These are phyloP conservation scores for Temnothorax curvispinosus DNA, from an alignment of 1,140 invertebrate species.

Conservation along the genomic window DNA sequence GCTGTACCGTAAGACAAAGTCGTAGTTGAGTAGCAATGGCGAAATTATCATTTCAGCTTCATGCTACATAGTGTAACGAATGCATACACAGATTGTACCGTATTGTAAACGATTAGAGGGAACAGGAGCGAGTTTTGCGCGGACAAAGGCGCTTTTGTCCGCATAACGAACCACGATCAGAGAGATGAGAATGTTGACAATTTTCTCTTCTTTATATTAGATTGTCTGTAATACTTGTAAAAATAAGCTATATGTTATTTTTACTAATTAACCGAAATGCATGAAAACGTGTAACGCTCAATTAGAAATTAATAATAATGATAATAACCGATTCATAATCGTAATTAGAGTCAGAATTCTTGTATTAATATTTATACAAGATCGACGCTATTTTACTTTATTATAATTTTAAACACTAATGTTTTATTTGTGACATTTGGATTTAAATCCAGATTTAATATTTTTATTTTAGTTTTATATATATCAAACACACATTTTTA, in stretches of 20 bases:
- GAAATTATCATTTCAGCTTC: slow-evolving; percentile 65
- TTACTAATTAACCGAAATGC: background rate
- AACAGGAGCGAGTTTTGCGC: background rate
- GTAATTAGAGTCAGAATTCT: background rate
- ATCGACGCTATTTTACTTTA: background rate
- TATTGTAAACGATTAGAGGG: slow-evolving; percentile 47
- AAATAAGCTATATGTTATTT: background rate
- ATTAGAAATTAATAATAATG: background rate
- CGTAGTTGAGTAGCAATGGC: slow-evolving; percentile 42
- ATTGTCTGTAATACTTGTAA: background rate
- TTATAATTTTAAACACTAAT: background rate
- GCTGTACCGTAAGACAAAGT: slow-evolving; percentile 48
- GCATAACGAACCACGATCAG: slow-evolving; percentile 48
- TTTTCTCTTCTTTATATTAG: slow-evolving; percentile 1
- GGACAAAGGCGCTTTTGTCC: slow-evolving; percentile 30
- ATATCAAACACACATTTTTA: background rate
- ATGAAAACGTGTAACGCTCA: background rate
- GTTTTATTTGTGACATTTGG: background rate
- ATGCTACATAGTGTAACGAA: slow-evolving; percentile 55
- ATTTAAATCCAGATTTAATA: background rate
- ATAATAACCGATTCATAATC: background rate
- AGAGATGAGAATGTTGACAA: slow-evolving; percentile 1
- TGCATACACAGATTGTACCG: slow-evolving; percentile 55
- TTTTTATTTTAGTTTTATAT: background rate
- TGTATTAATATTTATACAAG: background rate